Conservation (phyloP, 2,797 vertebrate species). For the Anabacerthia variegaticeps region DNA sequence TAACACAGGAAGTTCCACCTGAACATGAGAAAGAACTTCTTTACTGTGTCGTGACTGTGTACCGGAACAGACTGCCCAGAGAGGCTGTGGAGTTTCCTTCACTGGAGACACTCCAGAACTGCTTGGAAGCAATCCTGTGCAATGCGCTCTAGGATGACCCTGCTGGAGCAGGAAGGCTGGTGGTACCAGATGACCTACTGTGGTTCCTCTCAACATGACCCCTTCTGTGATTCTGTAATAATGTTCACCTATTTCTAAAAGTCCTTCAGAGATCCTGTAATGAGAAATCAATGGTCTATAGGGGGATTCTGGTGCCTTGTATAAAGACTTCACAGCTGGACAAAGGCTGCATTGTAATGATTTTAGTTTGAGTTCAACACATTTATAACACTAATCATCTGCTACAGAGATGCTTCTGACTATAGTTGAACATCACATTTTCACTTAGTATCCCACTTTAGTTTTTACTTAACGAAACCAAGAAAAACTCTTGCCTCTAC, state of each 20-base stretch:
- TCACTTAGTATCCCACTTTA: neutral
- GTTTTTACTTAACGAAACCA: neutral
- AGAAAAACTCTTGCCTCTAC: neutral
- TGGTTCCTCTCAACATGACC: neutral
- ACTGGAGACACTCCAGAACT: neutral
- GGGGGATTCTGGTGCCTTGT: neutral
- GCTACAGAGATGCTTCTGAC: neutral
- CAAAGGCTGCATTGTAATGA: neutral
- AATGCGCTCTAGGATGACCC: rapidly evolving
- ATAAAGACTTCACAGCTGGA: neutral
- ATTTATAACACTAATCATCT: neutral
- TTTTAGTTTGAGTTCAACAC: neutral
- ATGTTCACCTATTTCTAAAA: neutral
- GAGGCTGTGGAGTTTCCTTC: neutral
- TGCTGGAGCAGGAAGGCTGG: neutral
- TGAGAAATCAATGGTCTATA: neutral
- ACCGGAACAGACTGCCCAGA: neutral
- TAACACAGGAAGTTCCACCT: neutral
- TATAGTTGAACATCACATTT: neutral
- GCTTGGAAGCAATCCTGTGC: no score
- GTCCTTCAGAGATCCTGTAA: neutral
- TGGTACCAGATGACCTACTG: neutral
- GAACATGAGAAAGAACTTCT: neutral
- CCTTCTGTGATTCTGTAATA: no score
- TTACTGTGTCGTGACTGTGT: rapidly evolving